Conservation (phyloP, 2,797 vertebrate species). For the Phyllotis vaccarum region DNA sequence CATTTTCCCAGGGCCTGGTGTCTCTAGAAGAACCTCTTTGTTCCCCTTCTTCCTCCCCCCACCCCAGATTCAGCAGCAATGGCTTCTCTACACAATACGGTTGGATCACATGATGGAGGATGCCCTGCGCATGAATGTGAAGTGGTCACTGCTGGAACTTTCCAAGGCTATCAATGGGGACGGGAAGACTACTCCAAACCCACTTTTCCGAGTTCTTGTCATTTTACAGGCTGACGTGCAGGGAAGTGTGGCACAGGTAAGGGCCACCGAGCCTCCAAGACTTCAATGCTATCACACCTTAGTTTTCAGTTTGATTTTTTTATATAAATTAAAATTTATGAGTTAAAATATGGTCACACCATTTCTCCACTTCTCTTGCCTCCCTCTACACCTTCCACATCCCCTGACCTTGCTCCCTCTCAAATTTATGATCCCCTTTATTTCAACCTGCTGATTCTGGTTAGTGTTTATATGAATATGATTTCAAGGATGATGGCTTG, state of each 20-base stretch:
- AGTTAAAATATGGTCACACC: neutral
- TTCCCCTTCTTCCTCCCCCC: neutral
- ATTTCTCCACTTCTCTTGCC: neutral
- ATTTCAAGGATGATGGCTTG: too few relatives aligned
- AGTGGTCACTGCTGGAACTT: conserved; percentile 91
- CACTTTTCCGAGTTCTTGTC: conserved; percentile 92
- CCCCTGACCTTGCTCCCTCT: neutral
- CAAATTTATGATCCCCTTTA: neutral
- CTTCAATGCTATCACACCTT: neutral
- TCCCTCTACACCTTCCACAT: neutral
- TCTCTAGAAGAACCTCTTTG: neutral
- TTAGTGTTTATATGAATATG: neutral
- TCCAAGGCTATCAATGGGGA: conserved; percentile 93
- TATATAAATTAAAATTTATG: neutral
- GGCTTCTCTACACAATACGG: conserved; percentile 89
- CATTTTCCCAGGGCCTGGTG: neutral
- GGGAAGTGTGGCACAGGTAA: conserved; percentile 89
- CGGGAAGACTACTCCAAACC: conserved; percentile 89
- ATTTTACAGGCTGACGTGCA: conserved; percentile 85
- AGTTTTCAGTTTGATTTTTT: neutral
- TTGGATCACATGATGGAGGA: conserved; percentile 92
- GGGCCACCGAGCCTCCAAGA: neutral
- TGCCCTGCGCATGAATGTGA: conserved; percentile 91
- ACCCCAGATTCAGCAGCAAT: conserved; percentile 92
- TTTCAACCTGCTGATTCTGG: neutral